Conservation (phyloP, 2,797 vertebrate species). For the Coilia nasus region DNA sequence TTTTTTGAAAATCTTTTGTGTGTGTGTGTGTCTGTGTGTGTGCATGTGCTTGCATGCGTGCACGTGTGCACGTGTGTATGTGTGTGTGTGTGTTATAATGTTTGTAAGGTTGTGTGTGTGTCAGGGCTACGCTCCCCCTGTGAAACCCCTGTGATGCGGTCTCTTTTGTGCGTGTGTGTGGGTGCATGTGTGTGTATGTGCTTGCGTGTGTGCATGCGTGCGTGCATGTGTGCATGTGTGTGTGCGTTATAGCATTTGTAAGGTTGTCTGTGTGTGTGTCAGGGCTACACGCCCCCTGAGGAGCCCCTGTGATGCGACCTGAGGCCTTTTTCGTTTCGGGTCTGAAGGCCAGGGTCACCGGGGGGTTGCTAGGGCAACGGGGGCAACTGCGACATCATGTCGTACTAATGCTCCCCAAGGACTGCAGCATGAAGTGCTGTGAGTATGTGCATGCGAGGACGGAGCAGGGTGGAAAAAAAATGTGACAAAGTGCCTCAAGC, state of each 20-base stretch:
- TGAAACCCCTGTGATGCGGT: background rate
- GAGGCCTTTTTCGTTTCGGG: background rate
- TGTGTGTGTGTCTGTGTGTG: slow-evolving; percentile 40
- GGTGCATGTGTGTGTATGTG: background rate
- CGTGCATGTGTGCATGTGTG: background rate
- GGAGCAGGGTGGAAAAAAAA: background rate
- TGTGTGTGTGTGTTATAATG: too few relatives aligned
- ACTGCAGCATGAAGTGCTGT: too few relatives aligned
- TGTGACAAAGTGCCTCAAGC: background rate
- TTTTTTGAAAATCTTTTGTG: slow-evolving; percentile 65
- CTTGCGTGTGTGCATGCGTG: background rate
- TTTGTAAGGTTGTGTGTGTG: background rate
- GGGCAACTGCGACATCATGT: background rate
- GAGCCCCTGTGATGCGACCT: background rate
- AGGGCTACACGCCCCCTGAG: background rate
- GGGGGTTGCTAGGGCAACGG: background rate
- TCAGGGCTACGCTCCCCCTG: background rate
- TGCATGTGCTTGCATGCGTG: background rate
- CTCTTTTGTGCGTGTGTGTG: slow-evolving; percentile 57
- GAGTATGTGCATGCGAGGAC: background rate
- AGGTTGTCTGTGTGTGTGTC: background rate
- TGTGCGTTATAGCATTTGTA: too few relatives aligned
- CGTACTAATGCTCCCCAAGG: too few relatives aligned
- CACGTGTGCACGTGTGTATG: background rate
- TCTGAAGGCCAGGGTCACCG: background rate